Evolutionary conservation across 1,140 invertebrate species (phyloP).

Genomic region (Rhyzopertha dominica): DNA sequence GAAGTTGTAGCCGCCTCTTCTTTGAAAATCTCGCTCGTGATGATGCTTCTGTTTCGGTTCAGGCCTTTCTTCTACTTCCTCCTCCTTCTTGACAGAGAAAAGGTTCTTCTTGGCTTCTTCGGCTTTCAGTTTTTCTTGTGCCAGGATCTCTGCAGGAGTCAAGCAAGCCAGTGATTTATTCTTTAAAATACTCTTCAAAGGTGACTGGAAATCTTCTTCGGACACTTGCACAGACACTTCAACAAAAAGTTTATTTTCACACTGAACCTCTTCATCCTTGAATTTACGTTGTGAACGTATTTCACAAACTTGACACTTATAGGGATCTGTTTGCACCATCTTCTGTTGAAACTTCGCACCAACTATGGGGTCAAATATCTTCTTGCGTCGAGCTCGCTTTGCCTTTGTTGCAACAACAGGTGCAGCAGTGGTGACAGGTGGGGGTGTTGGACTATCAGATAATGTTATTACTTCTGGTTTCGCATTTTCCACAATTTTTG

Average conservation of each 20-base stretch:
- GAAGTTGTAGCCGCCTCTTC: background rate
- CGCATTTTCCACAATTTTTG: background rate
- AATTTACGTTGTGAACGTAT: background rate
- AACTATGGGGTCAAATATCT: slow-evolving; percentile 1
- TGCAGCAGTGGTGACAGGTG: background rate
- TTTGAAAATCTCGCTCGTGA: background rate
- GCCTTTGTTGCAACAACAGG: background rate
- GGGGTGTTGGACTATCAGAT: background rate
- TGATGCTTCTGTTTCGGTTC: background rate
- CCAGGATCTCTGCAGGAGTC: slow-evolving; percentile 26
- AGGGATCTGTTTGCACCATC: slow-evolving; percentile 9
- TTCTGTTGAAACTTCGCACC: slow-evolving; percentile 6
- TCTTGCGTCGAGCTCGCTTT: slow-evolving; percentile 6
- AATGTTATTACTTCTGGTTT: background rate
- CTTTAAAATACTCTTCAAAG: slow-evolving; percentile 13
- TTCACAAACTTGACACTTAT: slow-evolving; percentile 12
- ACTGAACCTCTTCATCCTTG: slow-evolving; percentile 14
- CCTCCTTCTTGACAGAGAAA: background rate
- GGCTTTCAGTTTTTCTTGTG: slow-evolving; percentile 11
- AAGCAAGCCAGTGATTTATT: slow-evolving; percentile 25
- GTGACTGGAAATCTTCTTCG: slow-evolving; percentile 22
- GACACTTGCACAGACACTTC: slow-evolving; percentile 18
- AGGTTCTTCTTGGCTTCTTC: background rate
- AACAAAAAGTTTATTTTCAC: slow-evolving; percentile 1
- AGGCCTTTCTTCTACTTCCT: background rate